These are phyloP conservation scores for Lysandra bellargus DNA, from an alignment of 2,888 invertebrate genomes.

Conservation along the genomic window DNA sequence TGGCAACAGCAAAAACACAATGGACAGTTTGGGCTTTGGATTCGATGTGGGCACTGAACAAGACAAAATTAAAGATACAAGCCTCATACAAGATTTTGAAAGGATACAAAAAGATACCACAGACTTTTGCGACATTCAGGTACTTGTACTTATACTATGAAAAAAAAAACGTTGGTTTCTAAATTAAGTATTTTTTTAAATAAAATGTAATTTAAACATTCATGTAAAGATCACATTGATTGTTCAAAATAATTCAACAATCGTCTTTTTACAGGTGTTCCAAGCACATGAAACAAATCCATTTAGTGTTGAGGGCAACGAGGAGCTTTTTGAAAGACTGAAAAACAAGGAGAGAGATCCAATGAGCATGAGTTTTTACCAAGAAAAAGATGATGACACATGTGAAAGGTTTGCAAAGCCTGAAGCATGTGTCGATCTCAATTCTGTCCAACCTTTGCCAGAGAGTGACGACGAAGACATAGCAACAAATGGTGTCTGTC, in stretches of 20 bases:
- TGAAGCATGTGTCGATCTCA: constrained; percentile 77
- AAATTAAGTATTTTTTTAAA: too few relatives aligned
- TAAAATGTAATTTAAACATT: too few relatives aligned
- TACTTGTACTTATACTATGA: constrained; percentile 39
- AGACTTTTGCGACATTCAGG: constrained; percentile 77
- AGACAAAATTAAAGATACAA: constrained; percentile 69
- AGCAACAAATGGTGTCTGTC: constrained; percentile 57
- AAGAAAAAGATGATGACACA: constrained; percentile 80
- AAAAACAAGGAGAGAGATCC: constrained; percentile 82
- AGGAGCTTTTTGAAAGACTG: constrained; percentile 73
- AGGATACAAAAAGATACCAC: constrained; percentile 82
- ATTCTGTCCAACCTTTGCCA: constrained; percentile 80
- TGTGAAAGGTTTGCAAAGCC: constrained; percentile 64
- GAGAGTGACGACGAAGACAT: constrained; percentile 75
- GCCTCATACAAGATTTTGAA: constrained; percentile 79
- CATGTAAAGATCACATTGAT: too few relatives aligned
- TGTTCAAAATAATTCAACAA: background rate
- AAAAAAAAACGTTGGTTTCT: too few relatives aligned
- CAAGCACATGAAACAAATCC: constrained; percentile 74
- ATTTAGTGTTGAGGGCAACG: constrained; percentile 67
- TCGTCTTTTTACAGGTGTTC: constrained; percentile 61
- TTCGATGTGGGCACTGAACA: constrained; percentile 70
- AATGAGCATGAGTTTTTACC: constrained; percentile 84
- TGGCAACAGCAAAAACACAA: constrained; percentile 68
- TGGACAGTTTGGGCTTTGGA: constrained; percentile 74